Percentiles rank a stretch among this genome's conserved stretches.
Evolutionary conservation across 35 echinoderm and acorn worm species (phyloP).

Genomic region (Anneissia japonica): DNA sequence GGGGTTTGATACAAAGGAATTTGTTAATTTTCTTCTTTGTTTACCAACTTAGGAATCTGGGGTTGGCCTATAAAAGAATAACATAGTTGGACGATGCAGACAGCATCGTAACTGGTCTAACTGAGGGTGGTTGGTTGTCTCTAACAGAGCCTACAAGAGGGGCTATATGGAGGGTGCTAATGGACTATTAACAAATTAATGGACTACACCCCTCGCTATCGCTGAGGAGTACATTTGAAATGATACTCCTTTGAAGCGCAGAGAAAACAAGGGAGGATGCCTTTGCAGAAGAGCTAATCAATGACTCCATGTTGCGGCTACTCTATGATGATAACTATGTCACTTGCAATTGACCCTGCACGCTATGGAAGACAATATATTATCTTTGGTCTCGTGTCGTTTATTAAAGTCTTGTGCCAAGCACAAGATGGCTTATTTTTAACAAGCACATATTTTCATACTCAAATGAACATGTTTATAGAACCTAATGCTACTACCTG

Average conservation of each 20-base stretch:
- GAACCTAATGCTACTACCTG: too few relatives aligned
- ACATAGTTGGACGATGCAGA: not conserved
- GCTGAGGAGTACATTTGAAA: not conserved
- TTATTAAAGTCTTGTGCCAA: not conserved
- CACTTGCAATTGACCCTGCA: not conserved
- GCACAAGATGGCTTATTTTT: not conserved
- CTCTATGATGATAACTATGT: not conserved
- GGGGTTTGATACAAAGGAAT: not conserved
- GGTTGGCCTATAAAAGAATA: not conserved
- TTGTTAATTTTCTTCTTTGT: not conserved
- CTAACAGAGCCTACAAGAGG: not conserved
- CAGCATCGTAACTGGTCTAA: not conserved
- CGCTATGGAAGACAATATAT: not conserved
- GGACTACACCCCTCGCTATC: not conserved
- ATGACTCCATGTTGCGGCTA: not conserved
- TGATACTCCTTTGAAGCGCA: not conserved
- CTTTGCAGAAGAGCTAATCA: not conserved
- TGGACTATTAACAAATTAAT: not conserved
- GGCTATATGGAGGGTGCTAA: not conserved
- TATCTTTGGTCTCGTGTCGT: not conserved
- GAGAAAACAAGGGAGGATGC: not conserved
- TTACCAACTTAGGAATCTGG: not conserved
- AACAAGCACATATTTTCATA: too few relatives aligned
- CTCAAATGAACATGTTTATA: too few relatives aligned
- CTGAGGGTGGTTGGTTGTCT: not conserved